phyloP scores from a whole-genome alignment of 2,888 invertebrate genomes.

The Nebria salina region DNA sequence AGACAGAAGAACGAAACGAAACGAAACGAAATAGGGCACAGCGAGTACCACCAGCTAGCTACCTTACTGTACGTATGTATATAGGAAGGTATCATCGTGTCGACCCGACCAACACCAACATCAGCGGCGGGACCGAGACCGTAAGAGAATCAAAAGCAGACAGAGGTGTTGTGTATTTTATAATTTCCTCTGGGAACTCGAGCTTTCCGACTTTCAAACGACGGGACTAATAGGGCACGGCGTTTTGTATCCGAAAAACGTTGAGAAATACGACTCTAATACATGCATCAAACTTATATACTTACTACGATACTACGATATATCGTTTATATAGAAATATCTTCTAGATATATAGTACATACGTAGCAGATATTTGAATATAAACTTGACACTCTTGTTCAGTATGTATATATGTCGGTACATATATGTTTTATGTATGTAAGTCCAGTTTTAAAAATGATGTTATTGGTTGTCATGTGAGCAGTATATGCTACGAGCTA shows the following conservation, averaged over 20 bases:
- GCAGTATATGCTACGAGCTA: background rate
- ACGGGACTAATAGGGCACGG: slow-evolving; percentile 50
- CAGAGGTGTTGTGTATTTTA: slow-evolving; percentile 56
- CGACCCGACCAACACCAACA: slow-evolving; percentile 16
- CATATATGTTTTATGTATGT: background rate
- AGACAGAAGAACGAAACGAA: background rate
- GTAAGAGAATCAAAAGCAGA: slow-evolving; percentile 51
- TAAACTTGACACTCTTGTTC: background rate
- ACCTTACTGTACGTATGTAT: background rate
- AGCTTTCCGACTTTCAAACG: slow-evolving; percentile 48
- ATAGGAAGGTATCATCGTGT: background rate
- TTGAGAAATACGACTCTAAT: slow-evolving; percentile 4
- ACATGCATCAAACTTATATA: slow-evolving; percentile 8
- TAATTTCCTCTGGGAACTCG: slow-evolving; percentile 61
- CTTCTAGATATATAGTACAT: background rate
- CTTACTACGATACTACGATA: too few species aligned
- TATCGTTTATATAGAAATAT: too few species aligned
- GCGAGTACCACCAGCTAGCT: background rate
- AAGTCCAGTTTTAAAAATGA: background rate
- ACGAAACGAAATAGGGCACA: slow-evolving; percentile 11
- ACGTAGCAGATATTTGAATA: background rate
- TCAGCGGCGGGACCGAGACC: slow-evolving; percentile 31
- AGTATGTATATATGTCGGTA: background rate
- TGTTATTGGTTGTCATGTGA: slow-evolving; percentile 1
- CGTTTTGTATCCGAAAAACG: slow-evolving; percentile 8